These are phyloP conservation scores for Serilophus lunatus DNA, from an alignment of 2,113 vertebrate species.

Conservation along the genomic window DNA sequence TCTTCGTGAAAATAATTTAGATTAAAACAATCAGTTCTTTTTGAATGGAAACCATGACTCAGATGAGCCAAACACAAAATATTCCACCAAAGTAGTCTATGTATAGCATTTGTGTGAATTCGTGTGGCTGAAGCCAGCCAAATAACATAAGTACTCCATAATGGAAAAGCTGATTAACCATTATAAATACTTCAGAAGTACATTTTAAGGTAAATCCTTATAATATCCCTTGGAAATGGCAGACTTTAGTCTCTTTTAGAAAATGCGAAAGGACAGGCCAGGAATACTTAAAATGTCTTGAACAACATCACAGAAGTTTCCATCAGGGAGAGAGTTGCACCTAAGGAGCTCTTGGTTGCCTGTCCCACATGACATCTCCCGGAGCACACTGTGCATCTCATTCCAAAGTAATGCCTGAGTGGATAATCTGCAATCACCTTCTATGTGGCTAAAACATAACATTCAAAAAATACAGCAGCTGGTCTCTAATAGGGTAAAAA, in stretches of 20 bases:
- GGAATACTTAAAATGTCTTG: background rate
- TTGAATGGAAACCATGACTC: constrained; percentile 44
- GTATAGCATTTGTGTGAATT: constrained; percentile 45
- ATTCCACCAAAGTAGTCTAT: constrained; percentile 51
- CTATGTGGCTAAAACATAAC: background rate
- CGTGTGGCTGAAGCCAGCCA: constrained; percentile 22
- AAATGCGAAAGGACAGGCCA: background rate
- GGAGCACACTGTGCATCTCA: background rate
- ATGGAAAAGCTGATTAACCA: constrained; percentile 53
- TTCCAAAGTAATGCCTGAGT: background rate
- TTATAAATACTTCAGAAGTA: constrained; percentile 20
- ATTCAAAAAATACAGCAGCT: background rate
- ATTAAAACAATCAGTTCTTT: constrained; percentile 35
- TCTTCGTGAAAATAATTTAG: constrained; percentile 29
- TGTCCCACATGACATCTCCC: background rate
- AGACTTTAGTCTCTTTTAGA: background rate
- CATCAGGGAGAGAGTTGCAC: background rate
- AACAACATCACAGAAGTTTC: background rate
- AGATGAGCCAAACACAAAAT: constrained; percentile 52
- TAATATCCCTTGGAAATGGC: background rate
- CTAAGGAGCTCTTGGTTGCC: background rate
- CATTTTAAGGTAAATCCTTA: constrained; percentile 46
- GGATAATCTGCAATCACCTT: background rate
- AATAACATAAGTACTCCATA: constrained; percentile 47
- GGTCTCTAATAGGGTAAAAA: background rate